phyloP scores from a whole-genome alignment of 2,797 vertebrate genomes.

The Erithacus rubecula region DNA sequence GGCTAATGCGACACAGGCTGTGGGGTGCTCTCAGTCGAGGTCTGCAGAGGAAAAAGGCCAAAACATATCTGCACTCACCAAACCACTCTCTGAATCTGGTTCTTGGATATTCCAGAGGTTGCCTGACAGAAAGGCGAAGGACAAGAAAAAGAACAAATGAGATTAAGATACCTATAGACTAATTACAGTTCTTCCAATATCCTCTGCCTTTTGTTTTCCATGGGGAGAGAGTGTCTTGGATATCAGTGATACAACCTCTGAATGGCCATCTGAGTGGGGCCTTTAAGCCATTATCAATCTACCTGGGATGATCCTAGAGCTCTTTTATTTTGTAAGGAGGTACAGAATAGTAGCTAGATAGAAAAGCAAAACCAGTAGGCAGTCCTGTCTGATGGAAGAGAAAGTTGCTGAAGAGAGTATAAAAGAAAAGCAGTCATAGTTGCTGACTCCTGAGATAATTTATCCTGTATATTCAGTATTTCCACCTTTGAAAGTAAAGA shows the following conservation, averaged over 20 bases:
- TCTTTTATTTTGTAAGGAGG: background rate
- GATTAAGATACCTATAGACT: background rate
- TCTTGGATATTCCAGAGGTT: background rate
- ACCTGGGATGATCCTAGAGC: background rate
- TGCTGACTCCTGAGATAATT: background rate
- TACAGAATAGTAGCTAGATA: background rate
- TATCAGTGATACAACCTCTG: background rate
- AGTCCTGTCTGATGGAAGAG: background rate
- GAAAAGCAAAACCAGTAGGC: background rate
- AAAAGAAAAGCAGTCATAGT: background rate
- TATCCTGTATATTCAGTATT: background rate
- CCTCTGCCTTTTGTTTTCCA: background rate
- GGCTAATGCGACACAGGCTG: fast-evolving
- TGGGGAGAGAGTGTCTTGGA: background rate
- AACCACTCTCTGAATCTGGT: background rate
- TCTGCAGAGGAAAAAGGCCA: background rate
- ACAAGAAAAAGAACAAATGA: background rate
- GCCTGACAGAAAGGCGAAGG: background rate
- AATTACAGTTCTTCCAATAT: background rate
- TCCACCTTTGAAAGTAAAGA: background rate
- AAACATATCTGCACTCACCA: background rate
- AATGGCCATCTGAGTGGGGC: background rate
- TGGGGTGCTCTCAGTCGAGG: background rate
- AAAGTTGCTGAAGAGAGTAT: background rate
- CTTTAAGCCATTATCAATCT: background rate